phyloP scores from a whole-genome alignment of 2,113 vertebrate species.

The Daubentonia madagascariensis region DNA sequence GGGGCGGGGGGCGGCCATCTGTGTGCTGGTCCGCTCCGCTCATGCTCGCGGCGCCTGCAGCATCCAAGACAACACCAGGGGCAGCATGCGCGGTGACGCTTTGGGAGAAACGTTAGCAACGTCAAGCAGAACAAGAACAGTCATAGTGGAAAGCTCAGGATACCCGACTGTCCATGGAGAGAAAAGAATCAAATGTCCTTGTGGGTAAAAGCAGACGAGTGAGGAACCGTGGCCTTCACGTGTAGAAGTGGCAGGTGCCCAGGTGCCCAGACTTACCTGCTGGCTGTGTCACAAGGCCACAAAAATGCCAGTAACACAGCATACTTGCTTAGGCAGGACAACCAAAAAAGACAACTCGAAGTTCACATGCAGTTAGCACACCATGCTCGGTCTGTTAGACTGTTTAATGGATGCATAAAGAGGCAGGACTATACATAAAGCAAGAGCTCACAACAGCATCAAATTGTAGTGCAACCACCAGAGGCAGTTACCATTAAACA shows the following conservation, averaged over 20 bases:
- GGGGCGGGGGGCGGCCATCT: too few relatives aligned
- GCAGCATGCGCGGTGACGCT: fast-evolving
- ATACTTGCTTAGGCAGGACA: neutral
- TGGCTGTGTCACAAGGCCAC: neutral
- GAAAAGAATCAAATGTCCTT: fast-evolving
- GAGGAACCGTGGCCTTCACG: fast-evolving
- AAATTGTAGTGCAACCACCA: conserved; percentile 51
- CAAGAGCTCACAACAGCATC: conserved; percentile 67
- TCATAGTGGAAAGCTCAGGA: fast-evolving
- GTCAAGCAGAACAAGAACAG: too few relatives aligned
- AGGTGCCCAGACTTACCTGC: neutral
- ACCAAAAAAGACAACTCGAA: conserved; percentile 33
- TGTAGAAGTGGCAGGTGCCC: fast-evolving
- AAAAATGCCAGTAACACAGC: fast-evolving
- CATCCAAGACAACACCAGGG: neutral
- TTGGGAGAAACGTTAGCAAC: fast-evolving
- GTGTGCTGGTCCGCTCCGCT: neutral
- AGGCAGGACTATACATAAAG: conserved; percentile 57
- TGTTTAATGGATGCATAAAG: conserved; percentile 79
- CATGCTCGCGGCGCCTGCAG: fast-evolving
- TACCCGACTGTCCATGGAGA: fast-evolving
- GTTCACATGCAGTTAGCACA: conserved; percentile 69
- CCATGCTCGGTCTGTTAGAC: conserved; percentile 47
- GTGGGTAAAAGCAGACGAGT: fast-evolving
- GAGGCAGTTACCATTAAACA: neutral